Evolutionary conservation across 64 coral and sea anemone species (phyloP).

Genomic region (Dendronephthya gigantea): DNA sequence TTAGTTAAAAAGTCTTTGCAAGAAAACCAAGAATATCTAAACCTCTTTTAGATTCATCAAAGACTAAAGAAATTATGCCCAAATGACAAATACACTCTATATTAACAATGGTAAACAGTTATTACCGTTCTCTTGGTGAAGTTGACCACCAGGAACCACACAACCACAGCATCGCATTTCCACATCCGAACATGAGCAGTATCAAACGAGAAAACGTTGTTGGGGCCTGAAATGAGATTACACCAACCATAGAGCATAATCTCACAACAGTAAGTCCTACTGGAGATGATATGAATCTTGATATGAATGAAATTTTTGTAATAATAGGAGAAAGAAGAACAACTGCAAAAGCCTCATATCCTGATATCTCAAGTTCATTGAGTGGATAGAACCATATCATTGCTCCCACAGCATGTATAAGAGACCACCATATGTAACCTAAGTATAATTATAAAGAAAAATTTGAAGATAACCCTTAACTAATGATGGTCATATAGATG

Average conservation of each 20-base stretch:
- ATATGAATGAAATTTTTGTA: slow-evolving; percentile 37
- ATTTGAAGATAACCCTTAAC: no score
- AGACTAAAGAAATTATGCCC: no score
- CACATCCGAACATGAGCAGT: slow-evolving; percentile 69
- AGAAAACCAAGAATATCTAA: no score
- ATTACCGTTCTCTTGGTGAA: slow-evolving; percentile 71
- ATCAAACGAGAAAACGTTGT: slow-evolving; percentile 66
- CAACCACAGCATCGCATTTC: slow-evolving; percentile 89
- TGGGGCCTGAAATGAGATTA: slow-evolving; percentile 83
- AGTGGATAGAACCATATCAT: slow-evolving; percentile 99
- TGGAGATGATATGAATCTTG: slow-evolving; percentile 45
- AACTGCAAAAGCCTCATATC: slow-evolving; percentile 76
- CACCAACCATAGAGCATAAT: slow-evolving; percentile 52
- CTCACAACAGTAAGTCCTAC: slow-evolving; percentile 61
- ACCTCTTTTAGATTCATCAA: no score
- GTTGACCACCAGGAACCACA: slow-evolving; percentile 81
- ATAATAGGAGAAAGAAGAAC: slow-evolving; percentile 69
- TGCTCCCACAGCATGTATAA: slow-evolving; percentile 65
- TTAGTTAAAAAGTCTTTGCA: no score
- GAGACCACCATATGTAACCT: slow-evolving; percentile 94
- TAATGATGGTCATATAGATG: no score
- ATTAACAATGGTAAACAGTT: no score
- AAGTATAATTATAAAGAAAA: not conserved
- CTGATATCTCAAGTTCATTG: slow-evolving; percentile 90
- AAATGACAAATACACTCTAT: no score